phyloP scores from a whole-genome alignment of 2,888 invertebrate species.

The Urechis unicinctus region DNA sequence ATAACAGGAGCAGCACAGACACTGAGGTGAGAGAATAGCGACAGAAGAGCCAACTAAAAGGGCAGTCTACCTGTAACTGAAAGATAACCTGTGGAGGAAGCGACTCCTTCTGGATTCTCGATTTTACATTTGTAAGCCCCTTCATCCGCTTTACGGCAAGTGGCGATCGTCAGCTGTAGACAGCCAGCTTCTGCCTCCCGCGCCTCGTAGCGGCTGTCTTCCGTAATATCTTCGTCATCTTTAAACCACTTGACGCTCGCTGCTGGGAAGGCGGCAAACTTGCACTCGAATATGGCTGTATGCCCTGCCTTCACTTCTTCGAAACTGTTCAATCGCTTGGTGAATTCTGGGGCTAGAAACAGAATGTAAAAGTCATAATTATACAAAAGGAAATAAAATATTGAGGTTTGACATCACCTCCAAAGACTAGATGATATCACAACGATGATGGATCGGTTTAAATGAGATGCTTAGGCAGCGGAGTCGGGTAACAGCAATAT shows the following conservation, averaged over 20 bases:
- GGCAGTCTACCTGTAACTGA: constrained; percentile 19
- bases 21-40: no score
- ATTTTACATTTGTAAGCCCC: constrained; percentile 22
- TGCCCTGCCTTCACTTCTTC: constrained; percentile 18
- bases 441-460: no score
- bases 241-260: constrained; percentile 21
- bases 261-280: constrained; percentile 15
- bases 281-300: constrained; percentile 17
- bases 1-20: no score
- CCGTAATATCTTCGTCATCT: constrained; percentile 18
- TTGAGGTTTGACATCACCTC: no score
- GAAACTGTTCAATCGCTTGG: constrained; percentile 18
- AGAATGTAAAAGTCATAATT: no score
- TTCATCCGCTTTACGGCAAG: constrained; percentile 17
- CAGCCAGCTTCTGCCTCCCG: constrained; percentile 5
- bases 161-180: constrained; percentile 4
- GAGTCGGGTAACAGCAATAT: no score
- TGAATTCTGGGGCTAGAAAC: constrained; percentile 26
- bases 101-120: constrained; percentile 20
- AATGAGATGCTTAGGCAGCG: no score
- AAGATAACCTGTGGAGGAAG: constrained; percentile 23
- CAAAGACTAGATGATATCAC: no score
- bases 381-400: no score
- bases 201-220: constrained; percentile 8
- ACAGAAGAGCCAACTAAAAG: no score